Evolutionary conservation across 2,797 vertebrate genomes (phyloP), one percentile per base, ranked within the genome.

Genomic region (Alcedo atthis): DNA sequence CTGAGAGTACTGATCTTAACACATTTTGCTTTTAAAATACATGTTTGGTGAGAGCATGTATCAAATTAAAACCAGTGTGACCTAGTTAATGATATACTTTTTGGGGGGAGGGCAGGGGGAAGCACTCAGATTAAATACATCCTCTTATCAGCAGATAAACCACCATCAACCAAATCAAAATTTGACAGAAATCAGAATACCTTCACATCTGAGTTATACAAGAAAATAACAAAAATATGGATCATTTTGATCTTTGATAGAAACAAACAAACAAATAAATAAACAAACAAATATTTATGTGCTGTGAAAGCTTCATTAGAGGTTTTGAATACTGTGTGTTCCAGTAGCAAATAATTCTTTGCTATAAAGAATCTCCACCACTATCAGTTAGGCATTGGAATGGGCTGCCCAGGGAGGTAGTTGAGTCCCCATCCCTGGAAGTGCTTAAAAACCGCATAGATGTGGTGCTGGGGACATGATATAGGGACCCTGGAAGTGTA

Each of bases 71-170:
- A 66, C 2, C 5, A 62, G 10, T 7, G 21, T 43, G n/a, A 81
- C 22, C 15, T 22, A 59, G 15, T 40, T 71, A 73, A 2, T 69
- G 62, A 53, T 24, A 46, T 66, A 25, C 37, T 25, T 57, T 46
- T 13, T 0, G 7, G 4, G 2, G 14, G 5, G 2, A 19, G 17
- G 2, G 8, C 12, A 55, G 54, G 8, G 30, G 4, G 4, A 35
- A 35, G 1, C 18, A 32, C 4, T 20, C 18, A 24, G 4, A 20
- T 55, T 67, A 80, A 81, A 48, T 37, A 48, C 5, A 16, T 32
- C 26, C 55, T 70, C 46, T 74, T 73, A 79, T 22, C 61, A 68
- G n/a, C 33, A 70, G 48, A 53, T 64, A 24, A 78, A 11, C 22
- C 28, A 37, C 6, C 15, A 30, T 42, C 45, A 76, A 59, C 4